Conservation (phyloP, 2,888 invertebrate genomes). For the Callinectes sapidus region DNA sequence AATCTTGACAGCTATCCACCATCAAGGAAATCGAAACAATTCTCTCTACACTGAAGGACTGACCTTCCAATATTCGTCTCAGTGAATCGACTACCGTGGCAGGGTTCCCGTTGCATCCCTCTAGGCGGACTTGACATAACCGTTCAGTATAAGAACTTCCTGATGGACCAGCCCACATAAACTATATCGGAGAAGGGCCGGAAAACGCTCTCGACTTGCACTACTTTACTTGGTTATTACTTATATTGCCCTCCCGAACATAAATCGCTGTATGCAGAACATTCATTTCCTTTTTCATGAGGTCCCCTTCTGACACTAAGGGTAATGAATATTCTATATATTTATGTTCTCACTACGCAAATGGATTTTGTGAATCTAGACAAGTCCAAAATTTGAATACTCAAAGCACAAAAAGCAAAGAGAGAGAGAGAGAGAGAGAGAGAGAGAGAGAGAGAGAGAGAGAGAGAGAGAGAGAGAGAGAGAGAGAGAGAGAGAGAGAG, state of each 20-base stretch:
- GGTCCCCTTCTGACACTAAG: neutral
- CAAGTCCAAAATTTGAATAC: neutral
- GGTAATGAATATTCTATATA: neutral
- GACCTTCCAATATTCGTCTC: neutral
- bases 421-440: neutral
- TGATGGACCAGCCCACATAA: neutral
- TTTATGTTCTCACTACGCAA: neutral
- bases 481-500: conserved; percentile 28
- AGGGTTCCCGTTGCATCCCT: neutral
- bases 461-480: conserved; percentile 17
- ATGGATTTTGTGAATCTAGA: neutral
- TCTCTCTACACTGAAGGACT: neutral
- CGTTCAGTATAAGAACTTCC: neutral
- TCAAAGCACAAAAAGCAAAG: neutral
- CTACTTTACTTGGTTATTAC: neutral
- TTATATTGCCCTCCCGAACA: neutral
- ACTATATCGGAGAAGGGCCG: neutral
- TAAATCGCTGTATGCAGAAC: neutral
- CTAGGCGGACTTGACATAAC: neutral
- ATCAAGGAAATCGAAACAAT: neutral
- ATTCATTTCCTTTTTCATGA: neutral
- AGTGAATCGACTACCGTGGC: neutral
- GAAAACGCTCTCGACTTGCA: neutral
- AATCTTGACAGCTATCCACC: neutral
- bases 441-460: neutral